Evolutionary conservation across 2,888 invertebrate species (phyloP), one percentile per base, ranked within the genome.

Genomic region (Notodromas monacha): DNA sequence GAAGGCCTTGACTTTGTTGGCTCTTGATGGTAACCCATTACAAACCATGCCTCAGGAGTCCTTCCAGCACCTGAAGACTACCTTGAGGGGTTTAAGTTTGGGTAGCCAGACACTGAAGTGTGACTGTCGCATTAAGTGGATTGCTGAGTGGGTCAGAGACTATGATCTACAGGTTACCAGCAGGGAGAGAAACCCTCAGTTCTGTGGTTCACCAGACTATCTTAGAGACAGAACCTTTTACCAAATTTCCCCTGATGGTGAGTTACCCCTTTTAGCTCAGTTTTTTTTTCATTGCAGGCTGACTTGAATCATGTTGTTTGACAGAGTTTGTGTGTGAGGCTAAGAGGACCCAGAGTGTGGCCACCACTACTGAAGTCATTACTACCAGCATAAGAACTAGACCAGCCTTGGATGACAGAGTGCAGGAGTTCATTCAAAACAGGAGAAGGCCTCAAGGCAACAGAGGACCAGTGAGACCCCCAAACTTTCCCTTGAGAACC

Each of bases 131-230:
- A 49, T 81, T 29, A 60, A 65, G 5, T 81, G 81, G 81, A 68
- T 79, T 34, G 65, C 72, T 35, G 67, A 77, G 44, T 81, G 79
- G 81, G 76, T 79, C 39, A 60, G 66, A 31, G 66, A 65, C 37
- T 67, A 67, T 10, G 77, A 79, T 45, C 55, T 81, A 26, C 79
- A 81, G 58, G 77, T 81, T 12, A 79, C 79, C 8, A 77, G 77
- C 37, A 60, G 79, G 27, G 81, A 81, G 49, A 58, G 76, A 40
- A 76, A 73, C 48, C 79, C 79, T 4, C 79, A 81, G 48, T 81
- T 79, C 49, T 81, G 79, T 43, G 79, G 77, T 10, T 65, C 64
- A 38, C 81, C 81, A 2, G 55, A 63, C 2, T 57, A 64, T 37
- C 65, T 79, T 41, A 60, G 70, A 33, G 69, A 73, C 36, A 60